phyloP scores from a whole-genome alignment of 2,888 invertebrate species.

The Trachelus iudaicus region DNA sequence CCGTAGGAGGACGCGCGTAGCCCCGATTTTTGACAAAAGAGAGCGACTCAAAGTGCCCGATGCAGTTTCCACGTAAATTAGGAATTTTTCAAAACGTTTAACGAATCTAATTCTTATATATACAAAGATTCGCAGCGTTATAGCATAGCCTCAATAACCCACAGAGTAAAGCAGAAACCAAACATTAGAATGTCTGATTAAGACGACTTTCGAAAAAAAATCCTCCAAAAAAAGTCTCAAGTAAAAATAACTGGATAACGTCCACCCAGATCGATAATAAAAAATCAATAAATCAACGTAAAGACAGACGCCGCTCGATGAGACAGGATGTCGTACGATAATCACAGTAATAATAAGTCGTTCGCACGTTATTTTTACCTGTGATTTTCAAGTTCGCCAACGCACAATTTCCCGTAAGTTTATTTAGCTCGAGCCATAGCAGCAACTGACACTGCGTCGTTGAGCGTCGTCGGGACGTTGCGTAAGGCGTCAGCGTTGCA shows the following conservation, averaged over 20 bases:
- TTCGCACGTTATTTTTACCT: neutral
- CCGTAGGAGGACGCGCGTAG: neutral
- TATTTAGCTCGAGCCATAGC: slow-evolving; percentile 1
- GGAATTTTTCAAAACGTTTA: neutral
- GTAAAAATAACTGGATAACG: neutral
- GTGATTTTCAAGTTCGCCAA: neutral
- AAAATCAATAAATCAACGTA: neutral
- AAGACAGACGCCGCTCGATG: neutral
- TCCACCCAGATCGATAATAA: neutral
- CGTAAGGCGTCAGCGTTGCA: slow-evolving; percentile 7
- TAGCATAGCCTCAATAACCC: neutral
- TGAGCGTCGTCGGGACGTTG: neutral
- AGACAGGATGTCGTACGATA: accelerated
- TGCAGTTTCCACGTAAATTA: neutral
- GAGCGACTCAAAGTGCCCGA: neutral
- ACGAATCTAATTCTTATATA: neutral
- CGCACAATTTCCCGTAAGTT: neutral
- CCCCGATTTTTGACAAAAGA: neutral
- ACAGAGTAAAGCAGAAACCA: neutral
- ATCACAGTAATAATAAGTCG: neutral
- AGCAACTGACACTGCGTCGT: neutral
- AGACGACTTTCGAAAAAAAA: neutral
- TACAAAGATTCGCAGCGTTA: neutral
- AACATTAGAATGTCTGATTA: neutral
- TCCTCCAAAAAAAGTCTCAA: neutral